Base-by-base conservation (phyloP, 2,888 invertebrate species). In the Limenitis camilla region DNA sequence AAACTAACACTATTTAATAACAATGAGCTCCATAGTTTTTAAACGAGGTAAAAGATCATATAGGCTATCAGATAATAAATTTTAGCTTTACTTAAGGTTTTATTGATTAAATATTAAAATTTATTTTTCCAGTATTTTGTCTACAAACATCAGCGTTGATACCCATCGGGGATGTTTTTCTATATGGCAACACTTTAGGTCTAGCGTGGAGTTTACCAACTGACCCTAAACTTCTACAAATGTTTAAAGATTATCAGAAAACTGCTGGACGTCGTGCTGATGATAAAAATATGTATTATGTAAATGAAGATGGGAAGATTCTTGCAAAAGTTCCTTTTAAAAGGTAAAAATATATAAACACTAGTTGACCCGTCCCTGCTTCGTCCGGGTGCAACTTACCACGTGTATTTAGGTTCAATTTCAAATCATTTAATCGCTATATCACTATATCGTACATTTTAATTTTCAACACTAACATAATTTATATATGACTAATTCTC, bases 171-270 rank as follows among this genome's bases (percentile, higher is more conserved):
- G 89, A 90, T 55, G 89, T 91, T 36, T 91, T 93, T 63, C 90
- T 93, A 6, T 83, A 91, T 58, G 93, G 93, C 3, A 89, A 90
- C 52, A 94, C 94, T 0, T 92, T 92, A 1, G 93, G 93, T 1
- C 74, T 94, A 53, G 94, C 94, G 2, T 94, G 93, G 92, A 90
- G 88, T 60, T 71, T 94, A 28, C 94, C 94, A 0, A 88, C 91
- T 35, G 90, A 91, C 46, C 89, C 84, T 0, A 69, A 70, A 27
- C 60, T 74, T 7, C 63, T 84, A 5, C 62, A 74, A 36, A 71
- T 74, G 61, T 65, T 87, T 5, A 83, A 78, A 28, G 66, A 77
- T 1, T 65, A 72, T 4, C 71, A 73, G 4, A 71, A 68, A 29
- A 61, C 63, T n/a, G 68, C 71, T 0, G 65, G 76, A 6, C 67